Base-by-base conservation (phyloP, 1,140 invertebrate species). In the Drosophila kohkoa region DNA sequence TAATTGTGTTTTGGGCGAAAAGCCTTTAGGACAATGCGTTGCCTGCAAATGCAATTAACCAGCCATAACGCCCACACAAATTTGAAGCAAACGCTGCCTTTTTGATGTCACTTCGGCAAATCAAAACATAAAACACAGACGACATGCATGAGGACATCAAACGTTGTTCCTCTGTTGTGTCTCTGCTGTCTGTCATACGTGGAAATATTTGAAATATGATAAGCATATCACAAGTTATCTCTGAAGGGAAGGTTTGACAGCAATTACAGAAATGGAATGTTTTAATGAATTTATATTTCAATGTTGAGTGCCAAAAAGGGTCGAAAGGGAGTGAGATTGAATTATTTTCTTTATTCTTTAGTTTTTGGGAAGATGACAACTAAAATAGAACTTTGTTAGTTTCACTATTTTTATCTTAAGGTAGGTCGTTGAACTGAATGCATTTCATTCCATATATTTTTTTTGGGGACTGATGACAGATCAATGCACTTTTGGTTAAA, bases 251-350 rank as follows among this genome's bases (percentile, higher is more conserved):
- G 41, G 55, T 59, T 64, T 72, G 63, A 28, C 32, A 71, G 73
- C 74, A 87, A 87, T 87, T 87, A 88, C 67, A 79, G 68, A 81
- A 89, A 88, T 88, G 85, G 78, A 88, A 89, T 88, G 81, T 85
- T 81, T 76, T 88, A 88, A 88, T 88, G 81, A 88, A 88, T 87
- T 87, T 87, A 89, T 78, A 54, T 77, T 64, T 43, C 7, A 25
- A 2, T 30, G 45, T 46, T 25, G 45, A 58, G 73, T 57, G 46
- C 20, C 28, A 65, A 66, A 60, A 63, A 62, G 73, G 67, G 73
- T 79, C 41, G 74, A 13, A 45, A 41, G 3, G 6, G 7, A 67
- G 30, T 30, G 16, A 67, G 46, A 72, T 71, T 25, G 20, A 67
- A 38, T 16, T 3, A 25, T n/a, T 2, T 16, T 3, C 11, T 25